phyloP scores from a whole-genome alignment of 2,888 invertebrate genomes.

The Marronus borbonicus region DNA sequence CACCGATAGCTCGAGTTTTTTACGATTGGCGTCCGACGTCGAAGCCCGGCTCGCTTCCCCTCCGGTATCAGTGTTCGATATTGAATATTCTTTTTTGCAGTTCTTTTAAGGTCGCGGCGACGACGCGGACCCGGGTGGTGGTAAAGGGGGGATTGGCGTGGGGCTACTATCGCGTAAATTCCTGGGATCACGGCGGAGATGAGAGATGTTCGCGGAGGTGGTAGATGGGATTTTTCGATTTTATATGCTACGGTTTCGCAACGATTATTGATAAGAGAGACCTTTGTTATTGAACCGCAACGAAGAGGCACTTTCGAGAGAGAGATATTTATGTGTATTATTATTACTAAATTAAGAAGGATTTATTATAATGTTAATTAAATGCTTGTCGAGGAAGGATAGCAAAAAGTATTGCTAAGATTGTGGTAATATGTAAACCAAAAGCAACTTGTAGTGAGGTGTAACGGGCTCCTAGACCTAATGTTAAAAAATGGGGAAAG shows the following conservation, averaged over 20 bases:
- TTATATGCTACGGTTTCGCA: background rate
- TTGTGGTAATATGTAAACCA: too few species aligned
- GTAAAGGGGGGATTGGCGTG: background rate
- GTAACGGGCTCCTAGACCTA: too few species aligned
- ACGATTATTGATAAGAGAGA: background rate
- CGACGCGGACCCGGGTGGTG: background rate
- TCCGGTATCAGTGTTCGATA: constrained; percentile 34
- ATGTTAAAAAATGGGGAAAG: too few species aligned
- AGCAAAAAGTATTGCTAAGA: too few species aligned
- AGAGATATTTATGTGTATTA: too few species aligned
- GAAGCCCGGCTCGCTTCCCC: constrained; percentile 21
- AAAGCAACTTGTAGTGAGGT: too few species aligned
- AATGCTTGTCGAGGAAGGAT: too few species aligned
- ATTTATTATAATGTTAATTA: too few species aligned
- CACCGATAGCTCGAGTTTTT: constrained; percentile 65
- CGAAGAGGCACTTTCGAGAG: background rate
- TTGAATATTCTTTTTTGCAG: constrained; percentile 45
- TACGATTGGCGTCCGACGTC: constrained; percentile 66
- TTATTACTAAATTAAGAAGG: too few species aligned
- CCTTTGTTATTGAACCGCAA: background rate
- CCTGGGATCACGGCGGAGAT: constrained; percentile 16
- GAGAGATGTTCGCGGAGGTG: constrained; percentile 3
- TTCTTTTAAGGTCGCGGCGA: constrained; percentile 40
- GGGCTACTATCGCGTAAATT: constrained; percentile 22
- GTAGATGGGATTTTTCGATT: constrained; percentile 2